Evolutionary conservation across 2,888 invertebrate species (phyloP), one percentile per base, ranked within the genome.

Genomic region (Tachina lurida): DNA sequence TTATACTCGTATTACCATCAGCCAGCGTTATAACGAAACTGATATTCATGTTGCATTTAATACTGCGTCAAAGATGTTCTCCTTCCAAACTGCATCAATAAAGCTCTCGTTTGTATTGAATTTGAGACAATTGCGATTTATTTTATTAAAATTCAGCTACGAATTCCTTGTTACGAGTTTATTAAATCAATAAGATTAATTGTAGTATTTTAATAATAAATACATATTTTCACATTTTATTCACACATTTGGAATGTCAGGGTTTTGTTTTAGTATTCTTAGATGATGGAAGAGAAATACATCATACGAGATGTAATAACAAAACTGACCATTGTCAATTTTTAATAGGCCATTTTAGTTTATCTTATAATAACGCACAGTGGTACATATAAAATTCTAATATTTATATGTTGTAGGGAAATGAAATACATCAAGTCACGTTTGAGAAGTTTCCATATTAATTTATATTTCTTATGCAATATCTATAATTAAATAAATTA

Each of bases 1-100:
- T 86, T 79, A 71, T 62, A 43, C 75, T 86, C 76, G 67, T 62
- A 76, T 86, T 86, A 80, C 83, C 56, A 39, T n/a, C 10, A 39
- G 19, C 39, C 19, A 54, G 5, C 10, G 22, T 65, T 15, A 19
- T 31, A 49, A 9, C 39, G 39, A 45, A n/a, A 43, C 0, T n/a
- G 52, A 62, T 84, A 73, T n/a, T 8, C 9, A 47, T 39, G 13
- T 39, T 19, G 47, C 45, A 17, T 52, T 13, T 43, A 70, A 41
- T 62, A 13, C 19, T 58, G n/a, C 31, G 39, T 9, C 43, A 54
- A 79, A 56, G 12, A 39, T 39, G 71, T 47, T 79, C 31, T 22
- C 71, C 45, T 71, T 79, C 19, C 45, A 17, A 52, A n/a, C 10
- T 43, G 68, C 45, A 78, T 68, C 19, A 65, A 47, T 74, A 67